Evolutionary conservation across 2,888 invertebrate species (phyloP), one percentile per base, ranked within the genome.

Genomic region (Helicoverpa assulta): DNA sequence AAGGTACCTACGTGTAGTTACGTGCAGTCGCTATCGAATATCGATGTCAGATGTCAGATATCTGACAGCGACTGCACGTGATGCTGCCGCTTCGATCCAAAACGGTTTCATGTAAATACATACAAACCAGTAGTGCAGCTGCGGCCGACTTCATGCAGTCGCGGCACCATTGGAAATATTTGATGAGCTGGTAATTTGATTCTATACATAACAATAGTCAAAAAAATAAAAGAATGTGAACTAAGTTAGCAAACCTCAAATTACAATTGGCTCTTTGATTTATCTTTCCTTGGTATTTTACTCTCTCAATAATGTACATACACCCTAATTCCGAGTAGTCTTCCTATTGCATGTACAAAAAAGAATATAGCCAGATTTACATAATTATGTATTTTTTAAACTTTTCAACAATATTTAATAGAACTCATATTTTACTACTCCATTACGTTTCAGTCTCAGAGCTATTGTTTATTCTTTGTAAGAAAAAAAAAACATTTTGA

Each of bases 331-430:
- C 78, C 86, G 73, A 68, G 43, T 76, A 70, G 80, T 85, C 80
- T 86, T 82, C 80, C 80, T 54, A 55, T 33, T 50, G 61, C 54
- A 72, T 84, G 84, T 81, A 86, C 78, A 82, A 84, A 57, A 61
- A 59, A 65, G 80, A 61, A 33, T 68, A 81, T 84, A 76, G 65
- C 68, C 67, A 85, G 66, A 80, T 67, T 83, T 14, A 40, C 40
- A 40, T 10, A 33, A 33, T 33, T 76, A 67, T 80, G 82, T 82
- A 79, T 87, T 86, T 86, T 84, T 80, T 80, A 70, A 80, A 80
- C 55, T 47, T 80, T 80, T 71, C 64, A 70, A 68, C 67, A 80
- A 70, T 74, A 63, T 74, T 67, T 60, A 70, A 63, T 56, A 71
- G 63, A 67, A 67, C n/a, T 51, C 55, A 61, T 67, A 80, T 82